A percentile compares a stretch with the other conserved stretches of the same genome.
These are phyloP conservation scores for Clarias magur DNA, from an alignment of 2,113 vertebrate genomes.

Conservation along the genomic window DNA sequence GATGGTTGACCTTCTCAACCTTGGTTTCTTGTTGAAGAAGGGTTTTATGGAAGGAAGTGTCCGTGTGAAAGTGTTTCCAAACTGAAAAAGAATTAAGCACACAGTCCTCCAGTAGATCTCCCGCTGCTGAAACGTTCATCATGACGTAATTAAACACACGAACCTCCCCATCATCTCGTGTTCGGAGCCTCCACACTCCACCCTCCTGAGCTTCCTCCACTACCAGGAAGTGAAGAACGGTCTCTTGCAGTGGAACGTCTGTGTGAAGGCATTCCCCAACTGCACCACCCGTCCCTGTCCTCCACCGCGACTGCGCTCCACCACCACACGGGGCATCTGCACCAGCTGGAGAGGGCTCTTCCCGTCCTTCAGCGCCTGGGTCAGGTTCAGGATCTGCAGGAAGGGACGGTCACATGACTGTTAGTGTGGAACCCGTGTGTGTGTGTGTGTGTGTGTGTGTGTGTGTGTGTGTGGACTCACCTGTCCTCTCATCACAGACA, in stretches of 20 bases:
- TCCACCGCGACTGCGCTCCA: conserved; percentile 85
- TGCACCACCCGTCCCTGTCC: conserved; percentile 86
- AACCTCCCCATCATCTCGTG: too few species aligned
- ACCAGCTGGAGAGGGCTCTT: conserved; percentile 93
- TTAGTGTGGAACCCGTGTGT: not conserved
- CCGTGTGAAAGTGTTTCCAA: not conserved
- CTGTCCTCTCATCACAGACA: conserved; percentile 99
- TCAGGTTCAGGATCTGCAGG: conserved; percentile 89
- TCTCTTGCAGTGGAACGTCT: conserved; percentile 93
- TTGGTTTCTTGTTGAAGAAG: not conserved
- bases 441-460: not conserved
- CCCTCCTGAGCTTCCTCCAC: not conserved
- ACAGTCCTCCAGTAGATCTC: not conserved
- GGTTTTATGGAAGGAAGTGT: not conserved
- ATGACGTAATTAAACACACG: not conserved
- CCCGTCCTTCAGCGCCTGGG: conserved; percentile 88
- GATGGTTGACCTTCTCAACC: not conserved
- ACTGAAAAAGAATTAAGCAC: not conserved
- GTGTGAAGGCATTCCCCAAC: conserved; percentile 86
- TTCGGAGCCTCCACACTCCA: too few species aligned
- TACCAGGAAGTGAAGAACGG: conserved; percentile 97
- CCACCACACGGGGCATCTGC: conserved; percentile 94
- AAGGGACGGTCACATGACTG: not conserved
- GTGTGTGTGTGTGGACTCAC: conserved; percentile 70
- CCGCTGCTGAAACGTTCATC: not conserved